These are phyloP conservation scores for Protophormia terraenovae DNA, from an alignment of 2,888 invertebrate genomes.

Conservation along the genomic window DNA sequence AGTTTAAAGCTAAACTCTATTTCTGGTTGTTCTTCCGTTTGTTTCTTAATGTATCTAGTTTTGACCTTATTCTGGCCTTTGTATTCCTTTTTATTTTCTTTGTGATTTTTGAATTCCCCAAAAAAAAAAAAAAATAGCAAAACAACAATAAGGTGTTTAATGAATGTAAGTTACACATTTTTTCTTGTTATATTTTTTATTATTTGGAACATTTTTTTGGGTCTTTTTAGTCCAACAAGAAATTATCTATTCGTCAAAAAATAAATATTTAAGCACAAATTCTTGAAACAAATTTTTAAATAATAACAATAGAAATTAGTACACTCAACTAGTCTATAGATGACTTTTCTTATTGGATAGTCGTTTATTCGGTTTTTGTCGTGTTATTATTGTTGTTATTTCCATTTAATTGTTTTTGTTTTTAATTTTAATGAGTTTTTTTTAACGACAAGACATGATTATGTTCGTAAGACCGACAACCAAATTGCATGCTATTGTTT, in stretches of 20 bases:
- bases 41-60: slow-evolving; percentile 55
- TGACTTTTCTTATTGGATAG: background rate
- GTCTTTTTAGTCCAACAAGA: slow-evolving; percentile 3
- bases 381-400: background rate
- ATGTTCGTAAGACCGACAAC: too few relatives aligned
- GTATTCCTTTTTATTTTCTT: slow-evolving; percentile 42
- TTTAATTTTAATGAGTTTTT: slow-evolving; percentile 12
- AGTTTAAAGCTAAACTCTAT: slow-evolving; percentile 27
- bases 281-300: too few relatives aligned
- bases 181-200: slow-evolving; percentile 5
- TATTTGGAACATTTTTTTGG: slow-evolving; percentile 17
- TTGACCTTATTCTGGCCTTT: slow-evolving; percentile 65
- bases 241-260: background rate
- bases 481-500: slow-evolving; percentile 11
- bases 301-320: slow-evolving; percentile 41
- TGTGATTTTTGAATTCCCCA: slow-evolving; percentile 38
- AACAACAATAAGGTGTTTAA: background rate
- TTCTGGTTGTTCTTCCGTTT: slow-evolving; percentile 51
- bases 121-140: slow-evolving; percentile 41
- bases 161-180: background rate
- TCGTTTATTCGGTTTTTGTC: background rate
- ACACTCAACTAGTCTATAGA: background rate
- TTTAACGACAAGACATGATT: slow-evolving; percentile 32
- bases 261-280: background rate
- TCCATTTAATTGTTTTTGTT: slow-evolving; percentile 3